Conservation (phyloP, 2,888 invertebrate genomes). For the Synanthedon myopaeformis region DNA sequence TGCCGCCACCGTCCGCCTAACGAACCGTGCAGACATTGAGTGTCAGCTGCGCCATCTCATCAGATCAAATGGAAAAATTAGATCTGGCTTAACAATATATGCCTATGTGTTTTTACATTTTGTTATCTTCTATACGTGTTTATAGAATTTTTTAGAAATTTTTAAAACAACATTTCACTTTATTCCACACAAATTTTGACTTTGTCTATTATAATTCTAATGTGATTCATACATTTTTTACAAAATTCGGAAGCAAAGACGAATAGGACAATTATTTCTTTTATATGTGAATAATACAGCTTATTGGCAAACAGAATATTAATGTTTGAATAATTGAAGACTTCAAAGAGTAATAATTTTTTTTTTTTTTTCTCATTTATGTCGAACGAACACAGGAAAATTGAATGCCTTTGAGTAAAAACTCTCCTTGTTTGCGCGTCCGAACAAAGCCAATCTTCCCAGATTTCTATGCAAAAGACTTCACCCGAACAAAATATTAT, state of each 20-base stretch:
- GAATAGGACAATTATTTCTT: background rate
- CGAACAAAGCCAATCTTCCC: slow-evolving; percentile 50
- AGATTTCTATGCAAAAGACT: slow-evolving; percentile 54
- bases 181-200: no score
- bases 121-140: no score
- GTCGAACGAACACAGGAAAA: slow-evolving; percentile 19
- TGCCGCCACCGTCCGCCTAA: slow-evolving; percentile 23
- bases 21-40: slow-evolving; percentile 27
- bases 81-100: slow-evolving; percentile 17
- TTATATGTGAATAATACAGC: slow-evolving; percentile 13
- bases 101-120: slow-evolving; percentile 10
- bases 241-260: no score
- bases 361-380: slow-evolving; percentile 11
- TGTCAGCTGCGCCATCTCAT: slow-evolving; percentile 25
- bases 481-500: slow-evolving; percentile 44
- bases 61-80: slow-evolving; percentile 41
- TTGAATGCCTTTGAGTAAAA: slow-evolving; percentile 41
- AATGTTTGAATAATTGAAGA: background rate
- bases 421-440: slow-evolving; percentile 45
- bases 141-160: no score
- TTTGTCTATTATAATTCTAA: no score
- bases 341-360: slow-evolving; percentile 8
- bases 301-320: slow-evolving; percentile 6
- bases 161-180: no score
- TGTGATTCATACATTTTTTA: no score